Conservation (phyloP, 2,113 vertebrate species). For the Eulacestoma nigropectus region DNA sequence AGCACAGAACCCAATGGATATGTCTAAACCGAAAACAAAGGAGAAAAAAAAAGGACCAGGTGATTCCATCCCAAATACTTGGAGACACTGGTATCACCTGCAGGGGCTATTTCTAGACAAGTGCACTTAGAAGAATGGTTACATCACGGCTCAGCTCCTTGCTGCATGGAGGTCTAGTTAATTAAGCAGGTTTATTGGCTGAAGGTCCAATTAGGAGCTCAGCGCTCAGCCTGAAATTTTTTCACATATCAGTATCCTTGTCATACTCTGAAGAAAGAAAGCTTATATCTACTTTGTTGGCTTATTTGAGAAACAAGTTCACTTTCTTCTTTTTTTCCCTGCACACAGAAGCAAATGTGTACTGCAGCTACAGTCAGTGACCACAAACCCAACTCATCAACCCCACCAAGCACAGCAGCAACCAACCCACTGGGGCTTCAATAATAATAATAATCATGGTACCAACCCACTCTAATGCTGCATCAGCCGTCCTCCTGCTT, state of each 20-base stretch:
- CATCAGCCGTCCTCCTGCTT: fast-evolving
- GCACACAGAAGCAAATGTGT: neutral
- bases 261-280: neutral
- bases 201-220: neutral
- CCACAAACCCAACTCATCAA: neutral
- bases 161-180: neutral
- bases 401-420: neutral
- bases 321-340: neutral
- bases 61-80: neutral
- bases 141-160: neutral
- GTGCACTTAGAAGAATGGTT: neutral
- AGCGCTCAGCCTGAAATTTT: neutral
- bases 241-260: neutral
- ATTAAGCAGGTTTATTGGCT: neutral
- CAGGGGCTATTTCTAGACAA: neutral
- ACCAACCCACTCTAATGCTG: neutral
- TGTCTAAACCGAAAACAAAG: neutral
- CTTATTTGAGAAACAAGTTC: neutral
- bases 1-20: neutral
- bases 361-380: neutral
- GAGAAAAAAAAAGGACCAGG: fast-evolving
- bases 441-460: neutral
- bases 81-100: neutral
- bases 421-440: neutral
- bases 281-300: neutral